Conservation (phyloP, 1,140 invertebrate species). For the Plodia interpunctella region DNA sequence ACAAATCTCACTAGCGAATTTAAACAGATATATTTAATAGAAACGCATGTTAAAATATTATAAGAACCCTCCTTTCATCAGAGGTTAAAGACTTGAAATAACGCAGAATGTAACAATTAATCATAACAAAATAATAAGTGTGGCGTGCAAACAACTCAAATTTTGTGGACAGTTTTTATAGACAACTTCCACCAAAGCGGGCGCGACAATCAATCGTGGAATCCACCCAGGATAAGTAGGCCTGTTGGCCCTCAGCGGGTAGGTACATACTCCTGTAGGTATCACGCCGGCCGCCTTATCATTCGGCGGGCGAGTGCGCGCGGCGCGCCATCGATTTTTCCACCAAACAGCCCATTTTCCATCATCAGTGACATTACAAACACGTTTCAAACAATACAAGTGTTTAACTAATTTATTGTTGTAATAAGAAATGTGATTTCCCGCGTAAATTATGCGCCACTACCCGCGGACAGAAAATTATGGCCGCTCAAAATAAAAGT, state of each 20-base stretch:
- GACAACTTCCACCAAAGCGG: neutral
- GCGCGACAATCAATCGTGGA: slow-evolving; percentile 21
- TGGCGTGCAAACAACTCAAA: neutral
- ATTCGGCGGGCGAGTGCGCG: slow-evolving; percentile 59
- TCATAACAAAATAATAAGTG: no score
- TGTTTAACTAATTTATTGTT: slow-evolving; percentile 22
- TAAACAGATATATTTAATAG: no score
- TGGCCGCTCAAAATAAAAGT: slow-evolving; percentile 72
- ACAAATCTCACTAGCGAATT: no score
- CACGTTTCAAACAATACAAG: slow-evolving; percentile 44
- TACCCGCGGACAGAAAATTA: slow-evolving; percentile 36
- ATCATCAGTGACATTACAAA: slow-evolving; percentile 63
- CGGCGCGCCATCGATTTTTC: slow-evolving; percentile 72
- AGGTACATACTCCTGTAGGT: slow-evolving; percentile 18
- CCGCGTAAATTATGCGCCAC: slow-evolving; percentile 53
- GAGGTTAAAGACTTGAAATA: no score
- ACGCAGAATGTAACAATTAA: no score
- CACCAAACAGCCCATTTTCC: slow-evolving; percentile 64
- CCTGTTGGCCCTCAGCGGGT: neutral
- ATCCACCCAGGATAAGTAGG: slow-evolving; percentile 7
- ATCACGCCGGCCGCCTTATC: slow-evolving; percentile 42
- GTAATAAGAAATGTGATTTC: slow-evolving; percentile 46
- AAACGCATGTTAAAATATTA: no score
- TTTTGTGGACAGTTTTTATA: slow-evolving; percentile 1
- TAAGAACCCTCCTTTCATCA: no score